phyloP scores from a whole-genome alignment of 2,113 vertebrate species.

The Tringa solitaria region DNA sequence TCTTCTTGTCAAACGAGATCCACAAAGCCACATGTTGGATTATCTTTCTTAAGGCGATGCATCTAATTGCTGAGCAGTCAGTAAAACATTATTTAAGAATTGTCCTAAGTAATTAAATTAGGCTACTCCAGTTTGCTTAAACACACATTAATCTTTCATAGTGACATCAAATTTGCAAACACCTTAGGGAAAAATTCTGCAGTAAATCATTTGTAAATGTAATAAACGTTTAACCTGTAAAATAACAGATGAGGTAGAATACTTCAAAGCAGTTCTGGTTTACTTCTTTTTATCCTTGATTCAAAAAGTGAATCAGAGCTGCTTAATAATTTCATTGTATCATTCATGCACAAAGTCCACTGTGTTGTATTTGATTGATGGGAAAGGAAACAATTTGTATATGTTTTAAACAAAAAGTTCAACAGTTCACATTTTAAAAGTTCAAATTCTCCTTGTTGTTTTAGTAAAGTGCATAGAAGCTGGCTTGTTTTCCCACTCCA shows the following conservation, averaged over 20 bases:
- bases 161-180: conserved; percentile 48
- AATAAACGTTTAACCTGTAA: conserved; percentile 55
- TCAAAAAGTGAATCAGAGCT: neutral
- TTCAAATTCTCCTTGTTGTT: neutral
- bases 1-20: neutral
- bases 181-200: conserved; percentile 37
- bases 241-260: conserved; percentile 22
- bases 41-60: conserved; percentile 41
- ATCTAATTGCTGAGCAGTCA: conserved; percentile 37
- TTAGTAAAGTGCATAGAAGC: neutral
- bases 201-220: conserved; percentile 51
- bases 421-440: neutral
- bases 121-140: conserved; percentile 53
- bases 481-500: neutral
- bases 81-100: conserved; percentile 62
- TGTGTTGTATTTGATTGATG: neutral
- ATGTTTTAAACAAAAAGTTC: neutral
- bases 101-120: conserved; percentile 68
- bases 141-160: conserved; percentile 60
- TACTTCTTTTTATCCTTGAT: neutral
- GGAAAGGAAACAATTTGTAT: neutral
- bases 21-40: neutral
- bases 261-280: conserved; percentile 20
- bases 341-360: neutral
- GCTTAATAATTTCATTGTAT: neutral